These are phyloP conservation scores for Hycleus phaleratus DNA, from an alignment of 1,140 invertebrate genomes.

Conservation along the genomic window DNA sequence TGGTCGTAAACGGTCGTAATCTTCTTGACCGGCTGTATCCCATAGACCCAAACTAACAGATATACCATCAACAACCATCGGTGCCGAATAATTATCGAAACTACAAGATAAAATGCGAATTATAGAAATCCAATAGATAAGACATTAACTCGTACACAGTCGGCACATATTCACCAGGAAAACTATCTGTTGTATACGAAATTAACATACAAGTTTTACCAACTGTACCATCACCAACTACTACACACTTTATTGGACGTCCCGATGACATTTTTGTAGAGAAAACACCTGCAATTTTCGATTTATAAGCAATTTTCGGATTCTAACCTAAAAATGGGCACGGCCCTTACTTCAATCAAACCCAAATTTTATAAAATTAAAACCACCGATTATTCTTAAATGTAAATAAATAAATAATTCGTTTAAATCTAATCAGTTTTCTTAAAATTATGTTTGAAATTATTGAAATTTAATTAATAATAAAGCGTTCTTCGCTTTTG, in stretches of 20 bases:
- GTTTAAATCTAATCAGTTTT: too few species aligned
- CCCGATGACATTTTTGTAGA: conserved; percentile 63
- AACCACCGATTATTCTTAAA: too few species aligned
- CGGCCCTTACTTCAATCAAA: neutral
- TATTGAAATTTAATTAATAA: too few species aligned
- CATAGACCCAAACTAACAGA: conserved; percentile 91
- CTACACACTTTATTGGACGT: conserved; percentile 94
- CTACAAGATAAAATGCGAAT: conserved; percentile 46
- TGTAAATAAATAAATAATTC: too few species aligned
- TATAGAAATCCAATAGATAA: neutral
- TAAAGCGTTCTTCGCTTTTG: too few species aligned
- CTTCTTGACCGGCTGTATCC: conserved; percentile 96
- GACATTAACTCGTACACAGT: conserved; percentile 69
- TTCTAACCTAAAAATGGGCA: conserved; percentile 7
- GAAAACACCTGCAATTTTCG: neutral
- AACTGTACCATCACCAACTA: conserved; percentile 86
- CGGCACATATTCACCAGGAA: conserved; percentile 96
- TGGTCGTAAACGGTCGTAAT: conserved; percentile 92
- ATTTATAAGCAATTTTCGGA: neutral
- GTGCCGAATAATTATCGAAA: conserved; percentile 96
- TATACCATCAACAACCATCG: conserved; percentile 95
- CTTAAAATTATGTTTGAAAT: too few species aligned
- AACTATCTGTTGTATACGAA: conserved; percentile 97
- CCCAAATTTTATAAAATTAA: too few species aligned
- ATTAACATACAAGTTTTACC: conserved; percentile 99